These are phyloP conservation scores for Sebastiscus tertius DNA, from an alignment of 2,797 vertebrate species.

Conservation along the genomic window DNA sequence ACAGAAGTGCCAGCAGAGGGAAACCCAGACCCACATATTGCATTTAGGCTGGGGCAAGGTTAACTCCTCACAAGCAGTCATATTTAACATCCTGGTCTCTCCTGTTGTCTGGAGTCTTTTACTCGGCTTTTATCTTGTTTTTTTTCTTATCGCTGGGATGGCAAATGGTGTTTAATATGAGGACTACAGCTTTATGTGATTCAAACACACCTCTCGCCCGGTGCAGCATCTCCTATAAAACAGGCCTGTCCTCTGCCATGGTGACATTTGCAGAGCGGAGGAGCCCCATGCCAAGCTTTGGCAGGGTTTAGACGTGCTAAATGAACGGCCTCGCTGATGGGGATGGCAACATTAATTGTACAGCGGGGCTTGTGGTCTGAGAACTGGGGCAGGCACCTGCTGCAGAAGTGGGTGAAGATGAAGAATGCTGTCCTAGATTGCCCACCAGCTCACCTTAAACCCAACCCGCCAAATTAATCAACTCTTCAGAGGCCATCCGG, in stretches of 20 bases:
- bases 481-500: slow-evolving; percentile 73
- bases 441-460: slow-evolving; percentile 78
- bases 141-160: background rate
- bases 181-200: background rate
- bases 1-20: slow-evolving; percentile 69
- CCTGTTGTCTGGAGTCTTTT: background rate
- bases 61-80: background rate
- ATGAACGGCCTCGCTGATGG: slow-evolving; percentile 55
- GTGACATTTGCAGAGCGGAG: slow-evolving; percentile 39
- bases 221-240: background rate
- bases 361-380: slow-evolving; percentile 66
- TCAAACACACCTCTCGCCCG: background rate
- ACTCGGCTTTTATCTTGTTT: background rate
- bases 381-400: slow-evolving; percentile 86
- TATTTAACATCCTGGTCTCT: background rate
- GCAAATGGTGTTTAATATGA: background rate
- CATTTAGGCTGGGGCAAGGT: background rate
- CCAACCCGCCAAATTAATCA: slow-evolving; percentile 79
- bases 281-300: slow-evolving; percentile 26
- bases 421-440: slow-evolving; percentile 85
- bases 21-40: slow-evolving; percentile 47
- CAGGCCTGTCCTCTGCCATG: slow-evolving; percentile 14
- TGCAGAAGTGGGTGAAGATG: slow-evolving; percentile 85
- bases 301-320: slow-evolving; percentile 29
- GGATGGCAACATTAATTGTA: slow-evolving; percentile 78